phyloP scores from a whole-genome alignment of 2,797 vertebrate species.

The Schizopygopsis pylzovi region DNA sequence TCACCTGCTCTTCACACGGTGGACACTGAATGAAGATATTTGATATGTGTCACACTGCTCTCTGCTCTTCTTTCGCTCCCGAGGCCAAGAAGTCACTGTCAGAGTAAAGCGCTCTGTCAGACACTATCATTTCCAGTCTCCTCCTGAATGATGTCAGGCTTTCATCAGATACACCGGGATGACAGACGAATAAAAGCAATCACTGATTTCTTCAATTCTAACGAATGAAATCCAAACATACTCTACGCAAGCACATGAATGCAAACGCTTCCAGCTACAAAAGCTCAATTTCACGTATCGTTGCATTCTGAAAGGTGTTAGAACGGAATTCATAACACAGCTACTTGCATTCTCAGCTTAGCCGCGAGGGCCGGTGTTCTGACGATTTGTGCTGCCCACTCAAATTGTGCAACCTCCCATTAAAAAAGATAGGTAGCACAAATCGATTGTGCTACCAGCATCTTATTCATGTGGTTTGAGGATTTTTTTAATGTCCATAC shows the following conservation, averaged over 20 bases:
- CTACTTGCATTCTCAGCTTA: not conserved
- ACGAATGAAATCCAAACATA: not conserved
- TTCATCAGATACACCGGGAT: not conserved
- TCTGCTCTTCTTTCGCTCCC: constrained; percentile 38
- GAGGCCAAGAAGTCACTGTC: constrained; percentile 21
- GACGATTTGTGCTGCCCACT: too few relatives aligned
- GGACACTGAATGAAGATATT: constrained; percentile 35
- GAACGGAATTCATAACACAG: not conserved
- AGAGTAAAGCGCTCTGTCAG: constrained; percentile 19
- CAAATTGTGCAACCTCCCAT: too few relatives aligned
- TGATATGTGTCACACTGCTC: constrained; percentile 24
- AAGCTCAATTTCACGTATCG: constrained; percentile 25
- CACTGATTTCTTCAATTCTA: constrained; percentile 12
- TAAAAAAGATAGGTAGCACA: too few relatives aligned
- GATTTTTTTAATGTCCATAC: too few relatives aligned
- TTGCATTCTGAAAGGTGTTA: constrained; percentile 4
- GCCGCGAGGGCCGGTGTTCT: not conserved
- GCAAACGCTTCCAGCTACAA: constrained; percentile 9
- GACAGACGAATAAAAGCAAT: constrained; percentile 38
- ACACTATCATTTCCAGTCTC: constrained; percentile 33
- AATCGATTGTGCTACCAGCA: too few relatives aligned
- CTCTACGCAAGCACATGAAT: not conserved
- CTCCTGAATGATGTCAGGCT: constrained; percentile 29
- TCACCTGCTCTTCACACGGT: constrained; percentile 3
- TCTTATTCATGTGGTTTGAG: too few relatives aligned